Percentiles rank a stretch among this genome's conserved stretches.
These are phyloP conservation scores for Sebastes minor DNA, from an alignment of 2,797 vertebrate genomes.

Conservation along the genomic window DNA sequence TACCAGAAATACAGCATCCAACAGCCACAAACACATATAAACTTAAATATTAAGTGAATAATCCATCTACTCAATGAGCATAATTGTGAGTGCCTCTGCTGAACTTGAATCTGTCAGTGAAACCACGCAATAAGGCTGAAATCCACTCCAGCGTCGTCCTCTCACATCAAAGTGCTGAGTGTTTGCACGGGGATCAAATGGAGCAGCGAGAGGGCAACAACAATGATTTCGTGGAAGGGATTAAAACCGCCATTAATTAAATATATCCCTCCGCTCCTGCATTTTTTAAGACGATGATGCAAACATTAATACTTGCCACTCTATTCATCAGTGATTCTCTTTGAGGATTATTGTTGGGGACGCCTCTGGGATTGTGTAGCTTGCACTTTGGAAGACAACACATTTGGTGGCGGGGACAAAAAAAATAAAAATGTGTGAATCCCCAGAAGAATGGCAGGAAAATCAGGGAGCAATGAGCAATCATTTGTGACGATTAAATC, in stretches of 20 bases:
- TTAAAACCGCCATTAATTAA: slow-evolving; percentile 81
- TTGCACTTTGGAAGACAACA: slow-evolving; percentile 54
- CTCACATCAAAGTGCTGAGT: slow-evolving; percentile 73
- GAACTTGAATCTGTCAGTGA: slow-evolving; percentile 62
- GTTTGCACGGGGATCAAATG: slow-evolving; percentile 82
- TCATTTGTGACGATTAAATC: slow-evolving; percentile 32
- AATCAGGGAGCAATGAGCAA: slow-evolving; percentile 26
- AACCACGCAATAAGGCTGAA: slow-evolving; percentile 67
- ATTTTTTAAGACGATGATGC: slow-evolving; percentile 73
- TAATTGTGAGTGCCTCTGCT: slow-evolving; percentile 26
- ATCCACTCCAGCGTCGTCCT: slow-evolving; percentile 70
- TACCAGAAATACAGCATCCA: slow-evolving; percentile 30
- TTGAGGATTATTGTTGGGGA: slow-evolving; percentile 78
- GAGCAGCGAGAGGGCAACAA: slow-evolving; percentile 72
- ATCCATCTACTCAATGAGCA: slow-evolving; percentile 37
- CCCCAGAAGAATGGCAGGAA: slow-evolving; percentile 14
- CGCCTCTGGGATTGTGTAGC: slow-evolving; percentile 62
- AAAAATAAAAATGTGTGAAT: not conserved
- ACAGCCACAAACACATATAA: slow-evolving; percentile 32
- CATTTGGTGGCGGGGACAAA: slow-evolving; percentile 16
- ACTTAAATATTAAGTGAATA: slow-evolving; percentile 42
- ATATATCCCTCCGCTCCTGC: slow-evolving; percentile 76
- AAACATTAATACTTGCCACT: slow-evolving; percentile 70
- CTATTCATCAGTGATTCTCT: slow-evolving; percentile 80
- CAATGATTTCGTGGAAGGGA: slow-evolving; percentile 62